Evolutionary conservation across 2,113 vertebrate species (phyloP), one percentile per base, ranked within the genome.

Genomic region (Bombycilla garrulus): DNA sequence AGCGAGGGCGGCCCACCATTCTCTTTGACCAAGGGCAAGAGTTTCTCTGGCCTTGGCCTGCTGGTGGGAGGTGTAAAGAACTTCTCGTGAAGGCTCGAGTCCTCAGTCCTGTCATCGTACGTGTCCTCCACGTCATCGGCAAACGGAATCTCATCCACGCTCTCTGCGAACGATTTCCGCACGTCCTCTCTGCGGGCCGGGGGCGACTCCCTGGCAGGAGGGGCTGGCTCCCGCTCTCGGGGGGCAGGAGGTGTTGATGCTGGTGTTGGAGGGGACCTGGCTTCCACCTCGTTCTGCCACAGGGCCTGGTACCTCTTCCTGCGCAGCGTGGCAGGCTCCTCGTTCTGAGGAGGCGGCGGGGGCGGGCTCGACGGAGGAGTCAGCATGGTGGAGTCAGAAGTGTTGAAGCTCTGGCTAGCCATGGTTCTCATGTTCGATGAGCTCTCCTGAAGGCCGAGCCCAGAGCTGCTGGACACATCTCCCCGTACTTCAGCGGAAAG

Each of bases 351-450:
- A 12, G 99, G 99, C 1, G 99, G 99, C 0, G 99, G 99, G 0
- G 99, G 99, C 0, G 99, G 99, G 94, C 99, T 99, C 24, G 99
- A 99, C 3, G 99, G 99, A 3, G 99, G 99, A 2, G 99, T 99
- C 50, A 99, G 98, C 99, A 99, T 98, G 72, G 98, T 97, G 13
- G 99, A 99, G 92, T 99, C 99, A 0, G 99, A 99, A 20, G 98
- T 99, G 93, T 98, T 99, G 91, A 98, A 99, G 97, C 98, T 98
- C 93, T 99, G 99, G 58, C 99, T 99, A 87, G 98, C 98, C 33
- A 96, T 97, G 1, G 98, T 99, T 81, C 97, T 98, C 95, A 98
- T 99, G 13, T 98, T 98, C 65, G 98, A 98, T 44, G 97, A 98
- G 89, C 99, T 99, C 36, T 98, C 99, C 5, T 99, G 99, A 56